These are phyloP conservation scores for Eurytoma adleriae DNA, from an alignment of 2,888 invertebrate species.

Conservation along the genomic window DNA sequence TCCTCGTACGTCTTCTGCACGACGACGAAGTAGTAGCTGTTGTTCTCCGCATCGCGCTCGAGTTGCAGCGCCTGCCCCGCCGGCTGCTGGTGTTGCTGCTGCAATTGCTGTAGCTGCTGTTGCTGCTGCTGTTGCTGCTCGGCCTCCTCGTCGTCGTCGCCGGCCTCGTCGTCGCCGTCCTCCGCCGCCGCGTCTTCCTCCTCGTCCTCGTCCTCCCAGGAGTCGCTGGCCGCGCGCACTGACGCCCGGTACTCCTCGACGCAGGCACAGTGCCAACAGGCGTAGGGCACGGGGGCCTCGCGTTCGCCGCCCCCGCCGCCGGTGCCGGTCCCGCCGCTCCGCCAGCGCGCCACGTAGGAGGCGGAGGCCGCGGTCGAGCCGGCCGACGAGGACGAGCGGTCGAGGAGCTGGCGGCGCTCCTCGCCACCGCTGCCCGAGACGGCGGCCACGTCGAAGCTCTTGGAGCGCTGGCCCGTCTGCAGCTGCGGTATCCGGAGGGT, in stretches of 20 bases:
- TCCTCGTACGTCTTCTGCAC: slow-evolving; percentile 33
- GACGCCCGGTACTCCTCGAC: slow-evolving; percentile 84
- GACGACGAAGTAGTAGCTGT: slow-evolving; percentile 47
- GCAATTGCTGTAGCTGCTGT: slow-evolving; percentile 59
- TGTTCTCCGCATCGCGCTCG: slow-evolving; percentile 68
- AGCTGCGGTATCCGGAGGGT: slow-evolving; percentile 83
- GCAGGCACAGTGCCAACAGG: slow-evolving; percentile 87
- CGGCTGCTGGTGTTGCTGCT: slow-evolving; percentile 57
- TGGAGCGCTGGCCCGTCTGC: slow-evolving; percentile 82
- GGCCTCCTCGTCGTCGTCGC: slow-evolving; percentile 57
- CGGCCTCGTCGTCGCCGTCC: slow-evolving; percentile 54
- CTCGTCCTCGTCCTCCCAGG: slow-evolving; percentile 56
- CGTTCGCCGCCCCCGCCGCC: slow-evolving; percentile 73
- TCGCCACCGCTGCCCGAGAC: slow-evolving; percentile 56
- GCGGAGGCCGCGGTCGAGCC: slow-evolving; percentile 20
- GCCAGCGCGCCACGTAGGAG: slow-evolving; percentile 44
- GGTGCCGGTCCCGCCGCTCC: slow-evolving; percentile 60
- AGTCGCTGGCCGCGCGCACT: slow-evolving; percentile 62
- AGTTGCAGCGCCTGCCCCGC: slow-evolving; percentile 69
- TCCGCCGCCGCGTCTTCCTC: slow-evolving; percentile 53
- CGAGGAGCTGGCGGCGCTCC: slow-evolving; percentile 34
- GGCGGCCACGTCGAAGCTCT: slow-evolving; percentile 84
- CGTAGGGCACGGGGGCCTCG: slow-evolving; percentile 78
- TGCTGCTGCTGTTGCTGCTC: slow-evolving; percentile 47
- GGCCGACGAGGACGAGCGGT: slow-evolving; percentile 64